These are phyloP conservation scores for Lycopodina hypogea DNA, from an alignment of 37 sponge, comb jelly and placozoan species.

Conservation along the genomic window DNA sequence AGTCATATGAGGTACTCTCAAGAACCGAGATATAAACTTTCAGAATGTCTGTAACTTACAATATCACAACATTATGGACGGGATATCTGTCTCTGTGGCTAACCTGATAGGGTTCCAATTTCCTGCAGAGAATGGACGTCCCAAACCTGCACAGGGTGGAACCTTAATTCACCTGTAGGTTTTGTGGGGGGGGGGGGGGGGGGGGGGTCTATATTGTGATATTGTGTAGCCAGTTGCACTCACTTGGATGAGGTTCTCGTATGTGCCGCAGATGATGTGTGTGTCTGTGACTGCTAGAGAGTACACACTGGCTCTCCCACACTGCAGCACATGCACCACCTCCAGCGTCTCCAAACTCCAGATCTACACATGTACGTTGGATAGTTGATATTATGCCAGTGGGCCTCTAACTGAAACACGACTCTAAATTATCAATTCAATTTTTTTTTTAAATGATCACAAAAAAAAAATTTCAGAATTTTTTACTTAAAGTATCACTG, in stretches of 20 bases:
- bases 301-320: constrained; percentile 87
- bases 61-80: too few relatives aligned
- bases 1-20: too few relatives aligned
- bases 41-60: too few relatives aligned
- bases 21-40: too few relatives aligned
- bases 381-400: too few relatives aligned
- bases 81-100: too few relatives aligned
- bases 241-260: constrained; percentile 86
- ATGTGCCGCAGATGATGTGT: constrained; percentile 88
- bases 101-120: constrained; percentile 61
- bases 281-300: constrained; percentile 84
- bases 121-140: constrained; percentile 51
- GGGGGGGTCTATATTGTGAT: too few relatives aligned
- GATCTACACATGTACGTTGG: constrained; percentile 33
- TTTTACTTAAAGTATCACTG: too few relatives aligned
- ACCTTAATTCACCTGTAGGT: too few relatives aligned
- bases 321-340: constrained; percentile 67
- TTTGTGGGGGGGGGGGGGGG: too few relatives aligned
- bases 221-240: neutral
- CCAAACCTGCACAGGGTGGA: constrained; percentile 67
- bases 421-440: neutral
- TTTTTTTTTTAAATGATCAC: neutral
- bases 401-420: too few relatives aligned
- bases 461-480: too few relatives aligned
- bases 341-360: constrained; percentile 80